phyloP scores from a whole-genome alignment of 2,888 invertebrate genomes.

The Macrophya alboannulata region DNA sequence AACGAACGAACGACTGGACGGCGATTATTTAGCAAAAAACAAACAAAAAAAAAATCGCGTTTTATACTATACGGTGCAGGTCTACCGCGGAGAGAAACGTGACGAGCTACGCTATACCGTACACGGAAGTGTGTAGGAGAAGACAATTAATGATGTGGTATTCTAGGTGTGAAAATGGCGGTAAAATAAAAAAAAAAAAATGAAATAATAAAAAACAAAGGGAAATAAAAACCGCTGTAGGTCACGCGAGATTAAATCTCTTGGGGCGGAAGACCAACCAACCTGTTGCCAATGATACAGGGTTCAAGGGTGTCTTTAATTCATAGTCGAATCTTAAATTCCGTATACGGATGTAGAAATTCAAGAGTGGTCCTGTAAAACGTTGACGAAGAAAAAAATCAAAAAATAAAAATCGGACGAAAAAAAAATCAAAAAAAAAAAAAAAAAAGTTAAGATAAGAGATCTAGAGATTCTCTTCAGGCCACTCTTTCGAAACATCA shows the following conservation, averaged over 20 bases:
- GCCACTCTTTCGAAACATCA: neutral
- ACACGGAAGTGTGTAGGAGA: neutral
- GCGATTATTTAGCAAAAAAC: neutral
- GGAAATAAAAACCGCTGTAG: neutral
- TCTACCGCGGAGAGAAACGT: neutral
- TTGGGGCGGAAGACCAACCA: constrained; percentile 45
- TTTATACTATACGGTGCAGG: neutral
- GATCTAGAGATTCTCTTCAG: neutral
- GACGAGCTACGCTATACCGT: neutral
- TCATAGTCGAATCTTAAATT: neutral
- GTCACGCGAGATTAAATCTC: constrained; percentile 42
- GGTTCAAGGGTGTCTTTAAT: neutral
- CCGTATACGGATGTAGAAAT: neutral
- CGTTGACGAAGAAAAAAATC: neutral
- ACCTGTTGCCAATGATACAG: constrained; percentile 46
- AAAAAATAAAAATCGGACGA: neutral
- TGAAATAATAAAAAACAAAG: neutral
- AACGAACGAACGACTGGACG: neutral
- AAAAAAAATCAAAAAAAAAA: neutral
- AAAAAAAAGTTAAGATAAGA: neutral
- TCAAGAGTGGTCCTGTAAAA: neutral
- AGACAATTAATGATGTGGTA: constrained; percentile 20
- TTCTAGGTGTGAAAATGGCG: neutral
- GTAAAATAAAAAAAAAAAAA: neutral
- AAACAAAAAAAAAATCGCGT: neutral